Percentiles rank a stretch among this genome's conserved stretches.
Conservation (phyloP, 1,140 invertebrate species). For the Stegodyphus mimosarum region DNA sequence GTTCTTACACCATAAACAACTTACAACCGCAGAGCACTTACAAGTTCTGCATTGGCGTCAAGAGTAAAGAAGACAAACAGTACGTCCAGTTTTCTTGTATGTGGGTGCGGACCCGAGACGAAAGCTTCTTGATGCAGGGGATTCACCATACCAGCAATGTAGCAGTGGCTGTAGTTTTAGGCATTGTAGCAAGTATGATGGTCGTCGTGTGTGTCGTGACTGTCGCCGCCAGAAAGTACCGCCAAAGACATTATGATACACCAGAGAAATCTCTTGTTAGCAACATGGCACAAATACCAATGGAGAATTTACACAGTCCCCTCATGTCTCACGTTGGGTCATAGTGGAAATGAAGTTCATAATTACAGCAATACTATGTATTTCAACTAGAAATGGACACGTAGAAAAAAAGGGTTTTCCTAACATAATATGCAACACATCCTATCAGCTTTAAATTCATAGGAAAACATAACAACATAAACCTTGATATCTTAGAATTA, state of each 20-base stretch:
- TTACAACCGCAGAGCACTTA: conserved; percentile 68
- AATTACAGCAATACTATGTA: too few relatives aligned
- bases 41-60: conserved; percentile 70
- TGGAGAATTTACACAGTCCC: conserved; percentile 67
- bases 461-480: too few relatives aligned
- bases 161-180: conserved; percentile 66
- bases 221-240: conserved; percentile 65
- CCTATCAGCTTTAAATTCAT: too few relatives aligned
- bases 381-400: too few relatives aligned
- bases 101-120: conserved; percentile 64
- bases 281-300: conserved; percentile 67
- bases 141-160: conserved; percentile 66
- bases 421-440: too few relatives aligned
- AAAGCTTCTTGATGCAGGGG: conserved; percentile 65
- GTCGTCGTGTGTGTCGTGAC: conserved; percentile 65
- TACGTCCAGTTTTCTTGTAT: conserved; percentile 68
- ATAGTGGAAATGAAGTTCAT: background rate
- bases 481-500: too few relatives aligned
- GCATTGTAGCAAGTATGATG: conserved; percentile 64
- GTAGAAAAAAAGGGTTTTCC: too few relatives aligned
- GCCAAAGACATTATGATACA: conserved; percentile 67
- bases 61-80: conserved; percentile 65
- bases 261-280: conserved; percentile 63
- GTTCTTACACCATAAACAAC: conserved; percentile 69
- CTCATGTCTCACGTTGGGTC: conserved; percentile 56